Conservation (phyloP, 2,797 vertebrate species). For the Dipus sagitta region DNA sequence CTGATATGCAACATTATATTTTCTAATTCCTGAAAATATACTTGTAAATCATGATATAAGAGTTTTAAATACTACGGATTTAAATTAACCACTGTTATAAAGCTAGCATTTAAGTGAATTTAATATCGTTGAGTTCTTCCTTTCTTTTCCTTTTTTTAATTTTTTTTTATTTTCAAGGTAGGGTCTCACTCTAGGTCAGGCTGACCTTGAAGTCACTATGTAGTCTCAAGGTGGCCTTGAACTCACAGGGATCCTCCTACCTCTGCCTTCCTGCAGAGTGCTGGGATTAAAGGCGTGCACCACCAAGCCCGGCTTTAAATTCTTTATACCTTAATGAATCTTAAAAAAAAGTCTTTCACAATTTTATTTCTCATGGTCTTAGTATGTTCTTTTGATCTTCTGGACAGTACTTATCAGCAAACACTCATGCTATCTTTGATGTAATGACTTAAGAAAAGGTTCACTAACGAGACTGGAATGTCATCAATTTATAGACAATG, state of each 20-base stretch:
- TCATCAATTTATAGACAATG: background rate
- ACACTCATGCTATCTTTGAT: background rate
- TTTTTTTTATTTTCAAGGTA: too few relatives aligned
- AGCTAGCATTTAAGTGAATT: background rate
- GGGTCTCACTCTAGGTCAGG: too few relatives aligned
- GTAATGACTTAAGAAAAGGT: background rate
- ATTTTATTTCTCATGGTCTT: constrained; percentile 26
- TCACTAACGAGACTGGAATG: background rate
- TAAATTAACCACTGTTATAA: background rate
- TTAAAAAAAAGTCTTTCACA: background rate
- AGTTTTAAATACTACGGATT: constrained; percentile 21
- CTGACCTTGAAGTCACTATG: too few relatives aligned
- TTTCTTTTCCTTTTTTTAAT: too few relatives aligned
- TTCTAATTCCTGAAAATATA: constrained; percentile 19
- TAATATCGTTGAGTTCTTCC: background rate
- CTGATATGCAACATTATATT: too few relatives aligned
- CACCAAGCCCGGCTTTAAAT: background rate
- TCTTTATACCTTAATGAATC: constrained; percentile 11
- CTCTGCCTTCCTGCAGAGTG: too few relatives aligned
- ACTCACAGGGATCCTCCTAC: too few relatives aligned
- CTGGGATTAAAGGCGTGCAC: too few relatives aligned
- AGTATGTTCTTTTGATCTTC: background rate
- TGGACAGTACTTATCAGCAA: background rate
- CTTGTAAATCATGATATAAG: background rate
- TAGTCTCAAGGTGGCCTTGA: too few relatives aligned